Conservation (phyloP, 2,113 vertebrate genomes). For the Urocitellus parryii region DNA sequence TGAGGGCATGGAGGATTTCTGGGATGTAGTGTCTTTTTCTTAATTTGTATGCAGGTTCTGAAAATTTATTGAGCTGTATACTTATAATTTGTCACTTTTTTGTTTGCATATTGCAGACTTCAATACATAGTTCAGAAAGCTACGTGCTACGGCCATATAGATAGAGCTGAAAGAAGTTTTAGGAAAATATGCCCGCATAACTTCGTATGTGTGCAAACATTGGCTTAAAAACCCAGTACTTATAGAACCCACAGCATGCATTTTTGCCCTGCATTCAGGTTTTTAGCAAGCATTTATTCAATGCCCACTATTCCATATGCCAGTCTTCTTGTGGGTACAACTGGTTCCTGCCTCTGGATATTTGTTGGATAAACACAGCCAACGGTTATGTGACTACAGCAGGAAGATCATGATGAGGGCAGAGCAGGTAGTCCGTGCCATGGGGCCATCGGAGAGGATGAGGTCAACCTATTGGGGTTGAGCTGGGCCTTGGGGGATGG, state of each 20-base stretch:
- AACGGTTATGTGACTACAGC: background rate
- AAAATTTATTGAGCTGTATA: conserved; percentile 16
- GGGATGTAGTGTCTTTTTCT: background rate
- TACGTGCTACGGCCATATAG: background rate
- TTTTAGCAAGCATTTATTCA: conserved; percentile 8
- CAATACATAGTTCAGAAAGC: background rate
- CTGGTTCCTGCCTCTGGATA: background rate
- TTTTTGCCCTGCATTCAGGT: background rate
- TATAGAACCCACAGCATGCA: background rate
- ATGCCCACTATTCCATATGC: background rate
- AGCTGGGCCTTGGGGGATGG: background rate
- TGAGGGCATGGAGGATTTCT: background rate
- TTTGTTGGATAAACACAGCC: background rate
- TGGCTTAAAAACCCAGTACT: background rate
- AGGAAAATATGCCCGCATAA: background rate
- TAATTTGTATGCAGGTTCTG: background rate
- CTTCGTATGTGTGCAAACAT: background rate
- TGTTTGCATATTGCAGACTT: background rate
- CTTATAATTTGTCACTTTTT: background rate
- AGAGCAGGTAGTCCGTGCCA: background rate
- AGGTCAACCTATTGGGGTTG: background rate
- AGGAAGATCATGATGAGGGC: background rate
- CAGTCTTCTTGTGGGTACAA: background rate
- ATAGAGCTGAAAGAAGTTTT: background rate
- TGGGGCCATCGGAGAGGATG: background rate